These are phyloP conservation scores for Drosophila parabipectinata DNA, from an alignment of 1,140 invertebrate genomes.

Conservation along the genomic window DNA sequence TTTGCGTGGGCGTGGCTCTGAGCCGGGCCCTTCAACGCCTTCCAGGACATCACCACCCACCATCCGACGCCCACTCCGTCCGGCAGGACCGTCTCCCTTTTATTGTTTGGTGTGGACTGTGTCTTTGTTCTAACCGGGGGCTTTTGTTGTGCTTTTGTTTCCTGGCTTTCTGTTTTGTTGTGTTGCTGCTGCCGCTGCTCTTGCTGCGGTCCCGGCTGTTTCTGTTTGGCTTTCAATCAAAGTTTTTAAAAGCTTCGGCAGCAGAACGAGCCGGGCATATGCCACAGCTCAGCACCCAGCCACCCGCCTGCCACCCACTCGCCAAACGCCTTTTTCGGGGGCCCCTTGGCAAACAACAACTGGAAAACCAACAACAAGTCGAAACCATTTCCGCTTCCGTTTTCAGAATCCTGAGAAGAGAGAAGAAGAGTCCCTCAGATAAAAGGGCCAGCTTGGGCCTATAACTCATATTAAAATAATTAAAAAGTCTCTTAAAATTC, in stretches of 20 bases:
- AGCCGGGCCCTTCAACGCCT: neutral
- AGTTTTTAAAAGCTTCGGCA: conserved; percentile 78
- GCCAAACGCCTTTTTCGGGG: conserved; percentile 16
- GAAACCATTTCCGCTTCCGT: conserved; percentile 73
- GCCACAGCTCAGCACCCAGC: conserved; percentile 47
- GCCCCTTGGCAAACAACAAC: conserved; percentile 46
- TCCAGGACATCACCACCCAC: neutral
- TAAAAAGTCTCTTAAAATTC: neutral
- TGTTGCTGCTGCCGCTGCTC: conserved; percentile 36
- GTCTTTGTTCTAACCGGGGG: conserved; percentile 66
- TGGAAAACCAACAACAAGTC: conserved; percentile 27
- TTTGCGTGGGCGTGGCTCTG: conserved; percentile 53
- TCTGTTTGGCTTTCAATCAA: conserved; percentile 79
- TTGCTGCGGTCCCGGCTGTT: conserved; percentile 39
- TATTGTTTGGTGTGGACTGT: conserved; percentile 23
- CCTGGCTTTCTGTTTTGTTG: conserved; percentile 37
- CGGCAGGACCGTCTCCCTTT: conserved; percentile 18
- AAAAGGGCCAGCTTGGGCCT: too few relatives aligned
- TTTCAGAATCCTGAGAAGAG: conserved; percentile 61
- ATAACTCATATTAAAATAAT: neutral
- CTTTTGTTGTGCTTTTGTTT: conserved; percentile 71
- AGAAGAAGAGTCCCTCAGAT: neutral
- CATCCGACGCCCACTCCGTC: neutral
- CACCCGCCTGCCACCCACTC: conserved; percentile 13
- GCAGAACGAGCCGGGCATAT: conserved; percentile 66